Evolutionary conservation across 53 echinoderm and acorn worm species (phyloP), one percentile per base, ranked within the genome.

Genomic region (Actinopyga echinites): DNA sequence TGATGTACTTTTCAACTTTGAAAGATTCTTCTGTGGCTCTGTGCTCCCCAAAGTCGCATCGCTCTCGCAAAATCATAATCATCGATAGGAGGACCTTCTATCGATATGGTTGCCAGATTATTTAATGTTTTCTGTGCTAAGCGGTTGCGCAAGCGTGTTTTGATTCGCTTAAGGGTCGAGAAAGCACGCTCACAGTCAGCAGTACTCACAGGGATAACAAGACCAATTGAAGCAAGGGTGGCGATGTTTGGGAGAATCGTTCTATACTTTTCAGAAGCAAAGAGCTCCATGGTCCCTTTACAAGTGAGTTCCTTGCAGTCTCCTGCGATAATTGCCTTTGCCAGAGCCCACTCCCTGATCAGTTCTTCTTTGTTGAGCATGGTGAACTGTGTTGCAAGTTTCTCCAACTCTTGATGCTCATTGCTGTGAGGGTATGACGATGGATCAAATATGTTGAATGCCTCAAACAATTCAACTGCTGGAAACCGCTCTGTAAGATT

Each of bases 301-400:
- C 66, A 65, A 65, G 66, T 65, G 17, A 28, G 17, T 24, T 65
- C 66, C 66, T 30, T 65, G 66, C 66, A 26, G 7, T 65, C 66
- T 8, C 33, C 66, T 30, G 26, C 33, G 8, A 26, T 65, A 32
- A 65, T 65, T 24, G 5, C 25, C 66, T 65, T 65, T 32, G 66
- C 66, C 8, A 65, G 26, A 30, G 30, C 30, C 66, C 30, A 4
- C 32, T 65, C 66, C 30, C 66, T 65, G 30, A 30, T 65, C 17
- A 65, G 30, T 32, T 65, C 66, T 24, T 65, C 32, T 20, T 20
- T 32, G 3, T 6, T 31, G 0, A 65, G 33, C 35, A 65, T 65
- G 66, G 66, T 65, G 66, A 65, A 65, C 66, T 65, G 66, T 3
- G 3, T 4, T 28, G 66, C 66, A 23, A 65, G 66, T 32, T 65